These are phyloP conservation scores for Tetranychus truncatus DNA, from an alignment of 2,888 invertebrate genomes.

Conservation along the genomic window DNA sequence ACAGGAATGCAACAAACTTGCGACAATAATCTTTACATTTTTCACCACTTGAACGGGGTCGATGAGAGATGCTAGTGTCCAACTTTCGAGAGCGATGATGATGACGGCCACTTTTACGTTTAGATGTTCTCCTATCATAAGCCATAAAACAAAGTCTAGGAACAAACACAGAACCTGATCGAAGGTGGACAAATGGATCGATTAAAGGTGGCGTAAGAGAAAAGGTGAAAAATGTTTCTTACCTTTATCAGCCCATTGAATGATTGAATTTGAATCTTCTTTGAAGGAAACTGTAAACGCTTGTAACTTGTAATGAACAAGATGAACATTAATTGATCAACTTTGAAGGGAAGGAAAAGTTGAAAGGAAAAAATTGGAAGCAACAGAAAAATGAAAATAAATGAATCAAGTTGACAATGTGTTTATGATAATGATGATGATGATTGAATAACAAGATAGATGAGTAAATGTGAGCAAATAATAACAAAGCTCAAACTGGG, in stretches of 20 bases:
- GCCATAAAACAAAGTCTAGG: neutral
- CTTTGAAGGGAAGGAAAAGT: too few relatives aligned
- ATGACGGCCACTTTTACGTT: constrained; percentile 2
- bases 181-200: neutral
- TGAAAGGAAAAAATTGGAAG: too few relatives aligned
- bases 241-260: neutral
- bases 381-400: neutral
- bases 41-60: neutral
- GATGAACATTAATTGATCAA: too few relatives aligned
- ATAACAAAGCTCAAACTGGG: too few relatives aligned
- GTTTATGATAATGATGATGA: neutral
- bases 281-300: neutral
- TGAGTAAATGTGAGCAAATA: neutral
- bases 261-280: neutral
- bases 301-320: too few relatives aligned
- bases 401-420: neutral
- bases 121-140: neutral
- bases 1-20: constrained; percentile 63
- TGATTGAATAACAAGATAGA: neutral
- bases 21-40: constrained; percentile 51
- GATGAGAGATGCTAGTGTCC: neutral
- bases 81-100: neutral
- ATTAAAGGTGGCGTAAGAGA: neutral
- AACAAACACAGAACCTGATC: too few relatives aligned
- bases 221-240: neutral